phyloP scores from a whole-genome alignment of 2,888 invertebrate genomes.

The Ophion ellenae region DNA sequence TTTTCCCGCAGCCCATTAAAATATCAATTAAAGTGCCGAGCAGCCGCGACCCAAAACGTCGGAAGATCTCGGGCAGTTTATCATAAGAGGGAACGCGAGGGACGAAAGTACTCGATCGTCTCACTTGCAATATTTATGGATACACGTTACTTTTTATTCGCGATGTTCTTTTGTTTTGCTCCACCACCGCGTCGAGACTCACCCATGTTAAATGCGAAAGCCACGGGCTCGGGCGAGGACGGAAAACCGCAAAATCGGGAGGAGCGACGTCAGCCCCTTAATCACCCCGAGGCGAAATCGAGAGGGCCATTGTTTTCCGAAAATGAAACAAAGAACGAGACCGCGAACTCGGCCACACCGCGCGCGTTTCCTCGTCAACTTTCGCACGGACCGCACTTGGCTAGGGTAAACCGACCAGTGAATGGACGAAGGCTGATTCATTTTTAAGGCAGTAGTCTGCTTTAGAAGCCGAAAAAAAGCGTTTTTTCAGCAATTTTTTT shows the following conservation, averaged over 20 bases:
- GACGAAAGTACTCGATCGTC: slow-evolving; percentile 38
- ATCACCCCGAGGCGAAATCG: slow-evolving; percentile 69
- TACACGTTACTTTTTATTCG: slow-evolving; percentile 35
- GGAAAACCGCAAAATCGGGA: slow-evolving; percentile 60
- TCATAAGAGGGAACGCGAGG: slow-evolving; percentile 16
- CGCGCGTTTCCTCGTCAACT: slow-evolving; percentile 45
- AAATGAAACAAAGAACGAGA: slow-evolving; percentile 65
- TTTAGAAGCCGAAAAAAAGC: too few relatives aligned
- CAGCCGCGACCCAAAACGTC: slow-evolving; percentile 30
- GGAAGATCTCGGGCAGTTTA: slow-evolving; percentile 42
- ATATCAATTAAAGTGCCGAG: slow-evolving; percentile 80
- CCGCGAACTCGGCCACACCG: slow-evolving; percentile 47
- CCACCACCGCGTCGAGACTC: slow-evolving; percentile 31
- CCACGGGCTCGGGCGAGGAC: slow-evolving; percentile 46
- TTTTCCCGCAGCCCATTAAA: slow-evolving; percentile 79
- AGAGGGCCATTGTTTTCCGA: slow-evolving; percentile 70
- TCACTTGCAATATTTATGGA: slow-evolving; percentile 26
- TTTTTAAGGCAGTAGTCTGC: too few relatives aligned
- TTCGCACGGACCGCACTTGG: slow-evolving; percentile 4
- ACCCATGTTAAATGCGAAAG: slow-evolving; percentile 61
- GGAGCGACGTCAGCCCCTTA: slow-evolving; percentile 65
- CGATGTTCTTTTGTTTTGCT: slow-evolving; percentile 41
- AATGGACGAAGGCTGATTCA: too few relatives aligned
- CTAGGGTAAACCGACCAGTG: background rate
- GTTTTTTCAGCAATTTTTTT: too few relatives aligned